Conservation (phyloP, 1,140 invertebrate species). For the Drosophila carrolli region DNA sequence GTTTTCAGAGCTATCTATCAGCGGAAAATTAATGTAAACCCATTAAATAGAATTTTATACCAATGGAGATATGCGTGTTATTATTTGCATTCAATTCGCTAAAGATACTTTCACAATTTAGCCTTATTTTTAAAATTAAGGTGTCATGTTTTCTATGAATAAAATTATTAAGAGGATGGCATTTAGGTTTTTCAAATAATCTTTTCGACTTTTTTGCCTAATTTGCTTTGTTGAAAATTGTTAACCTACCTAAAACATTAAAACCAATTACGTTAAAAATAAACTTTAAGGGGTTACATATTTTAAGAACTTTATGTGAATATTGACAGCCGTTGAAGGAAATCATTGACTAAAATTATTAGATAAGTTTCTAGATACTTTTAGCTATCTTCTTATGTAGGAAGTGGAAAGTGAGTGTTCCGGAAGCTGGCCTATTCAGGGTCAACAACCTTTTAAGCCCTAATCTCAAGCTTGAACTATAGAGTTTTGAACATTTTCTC, state of each 20-base stretch:
- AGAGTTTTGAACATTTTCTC: conserved; percentile 84
- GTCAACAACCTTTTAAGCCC: conserved; percentile 39
- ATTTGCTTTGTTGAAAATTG: not conserved
- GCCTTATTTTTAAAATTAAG: too few species aligned
- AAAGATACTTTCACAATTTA: too few species aligned
- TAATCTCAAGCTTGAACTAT: conserved; percentile 31
- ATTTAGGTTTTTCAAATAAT: not conserved
- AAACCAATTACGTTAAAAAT: too few species aligned
- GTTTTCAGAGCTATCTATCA: not conserved
- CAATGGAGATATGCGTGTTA: not conserved
- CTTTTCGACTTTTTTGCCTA: not conserved
- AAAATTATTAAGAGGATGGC: not conserved
- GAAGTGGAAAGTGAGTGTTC: conserved; percentile 12
- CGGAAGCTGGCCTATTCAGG: not conserved
- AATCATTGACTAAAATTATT: conserved; percentile 20
- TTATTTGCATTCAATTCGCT: not conserved
- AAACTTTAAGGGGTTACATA: too few species aligned
- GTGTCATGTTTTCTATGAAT: not conserved
- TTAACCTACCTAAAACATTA: too few species aligned
- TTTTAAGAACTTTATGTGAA: not conserved
- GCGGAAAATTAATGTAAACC: not conserved
- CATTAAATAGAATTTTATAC: conserved; percentile 1
- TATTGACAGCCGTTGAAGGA: not conserved
- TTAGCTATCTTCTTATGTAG: conserved; percentile 16
- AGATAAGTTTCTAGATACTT: conserved; percentile 18